These are phyloP conservation scores for Apocheima hispidaria DNA, from an alignment of 2,888 invertebrate species.

Conservation along the genomic window DNA sequence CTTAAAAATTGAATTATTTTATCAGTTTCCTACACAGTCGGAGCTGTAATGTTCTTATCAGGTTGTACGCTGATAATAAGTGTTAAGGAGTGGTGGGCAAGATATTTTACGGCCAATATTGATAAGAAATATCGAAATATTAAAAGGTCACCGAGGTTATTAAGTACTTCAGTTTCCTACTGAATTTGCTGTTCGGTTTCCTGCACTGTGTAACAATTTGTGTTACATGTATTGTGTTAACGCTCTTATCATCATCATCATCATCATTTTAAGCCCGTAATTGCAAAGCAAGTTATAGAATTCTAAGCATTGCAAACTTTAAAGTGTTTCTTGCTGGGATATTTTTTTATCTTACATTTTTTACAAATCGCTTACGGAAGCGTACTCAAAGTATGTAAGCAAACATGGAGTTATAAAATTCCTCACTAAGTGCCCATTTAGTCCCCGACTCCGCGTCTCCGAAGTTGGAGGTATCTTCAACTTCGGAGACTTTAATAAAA, in stretches of 20 bases:
- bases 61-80: slow-evolving; percentile 33
- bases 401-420: too few species aligned
- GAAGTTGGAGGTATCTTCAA: slow-evolving; percentile 69
- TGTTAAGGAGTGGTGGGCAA: slow-evolving; percentile 34
- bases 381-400: not conserved
- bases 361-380: too few species aligned
- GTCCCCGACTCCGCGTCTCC: slow-evolving; percentile 54
- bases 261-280: too few species aligned
- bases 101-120: slow-evolving; percentile 22
- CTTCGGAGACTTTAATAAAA: slow-evolving; percentile 70
- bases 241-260: too few species aligned
- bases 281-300: too few species aligned
- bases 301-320: too few species aligned
- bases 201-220: too few species aligned
- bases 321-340: too few species aligned
- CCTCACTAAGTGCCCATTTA: slow-evolving; percentile 44
- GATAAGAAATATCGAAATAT: slow-evolving; percentile 10
- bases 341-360: too few species aligned
- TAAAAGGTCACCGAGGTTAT: slow-evolving; percentile 9
- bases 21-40: slow-evolving; percentile 4
- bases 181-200: not conserved
- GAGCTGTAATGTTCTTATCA: slow-evolving; percentile 28
- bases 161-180: too few species aligned
- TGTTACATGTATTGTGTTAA: too few species aligned
- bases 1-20: slow-evolving; percentile 2